These are phyloP conservation scores for Caenorhabditis sp. DNA, from an alignment of 2,888 invertebrate species.

Conservation along the genomic window DNA sequence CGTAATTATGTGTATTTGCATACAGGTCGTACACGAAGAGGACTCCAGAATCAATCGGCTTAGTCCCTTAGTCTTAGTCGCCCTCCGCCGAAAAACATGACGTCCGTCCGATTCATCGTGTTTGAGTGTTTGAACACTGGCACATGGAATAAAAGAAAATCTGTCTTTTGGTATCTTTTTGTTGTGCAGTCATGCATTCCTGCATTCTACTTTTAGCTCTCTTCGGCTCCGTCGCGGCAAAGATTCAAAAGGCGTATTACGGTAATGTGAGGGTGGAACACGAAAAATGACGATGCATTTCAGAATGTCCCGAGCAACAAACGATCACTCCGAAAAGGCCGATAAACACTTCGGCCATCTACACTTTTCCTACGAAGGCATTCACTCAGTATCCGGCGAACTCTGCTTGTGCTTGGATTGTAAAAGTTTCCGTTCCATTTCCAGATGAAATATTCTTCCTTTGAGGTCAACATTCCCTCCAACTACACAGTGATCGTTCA, in stretches of 20 bases:
- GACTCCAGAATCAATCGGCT: constrained; percentile 45
- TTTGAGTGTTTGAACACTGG: constrained; percentile 34
- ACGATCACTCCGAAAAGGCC: constrained; percentile 41
- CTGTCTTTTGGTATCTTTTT: not conserved
- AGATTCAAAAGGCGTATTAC: constrained; percentile 5
- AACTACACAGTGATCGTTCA: constrained; percentile 33
- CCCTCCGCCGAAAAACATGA: constrained; percentile 20
- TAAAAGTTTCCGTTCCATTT: not conserved
- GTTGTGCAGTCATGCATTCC: constrained; percentile 1
- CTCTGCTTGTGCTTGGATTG: constrained; percentile 36
- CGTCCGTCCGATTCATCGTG: constrained; percentile 8
- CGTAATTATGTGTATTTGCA: constrained; percentile 50
- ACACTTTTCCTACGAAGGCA: constrained; percentile 32
- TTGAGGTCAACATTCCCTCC: constrained; percentile 34
- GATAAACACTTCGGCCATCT: constrained; percentile 30
- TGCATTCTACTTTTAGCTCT: not conserved
- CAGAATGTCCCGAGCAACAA: constrained; percentile 39
- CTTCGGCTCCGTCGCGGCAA: not conserved
- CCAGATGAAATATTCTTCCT: not conserved
- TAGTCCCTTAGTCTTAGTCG: constrained; percentile 22
- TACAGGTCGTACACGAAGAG: constrained; percentile 42
- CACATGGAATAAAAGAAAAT: constrained; percentile 5
- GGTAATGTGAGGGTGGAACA: not conserved
- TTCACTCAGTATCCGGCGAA: constrained; percentile 42
- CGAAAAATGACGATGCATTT: not conserved